Base-by-base conservation (phyloP, 2,888 invertebrate genomes). In the Cantharis rufa region DNA sequence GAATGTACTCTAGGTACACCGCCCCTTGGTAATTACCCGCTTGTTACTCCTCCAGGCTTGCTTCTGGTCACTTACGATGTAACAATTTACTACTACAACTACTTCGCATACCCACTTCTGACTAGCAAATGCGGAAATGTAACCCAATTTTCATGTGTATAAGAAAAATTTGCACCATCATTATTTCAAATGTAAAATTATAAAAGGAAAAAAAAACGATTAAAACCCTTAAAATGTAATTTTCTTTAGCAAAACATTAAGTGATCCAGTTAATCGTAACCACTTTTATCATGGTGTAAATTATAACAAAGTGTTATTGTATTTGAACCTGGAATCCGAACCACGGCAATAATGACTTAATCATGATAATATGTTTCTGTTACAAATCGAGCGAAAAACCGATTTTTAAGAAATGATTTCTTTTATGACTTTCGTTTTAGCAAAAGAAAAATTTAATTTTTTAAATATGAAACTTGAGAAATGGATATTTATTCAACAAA, bases 21-120 rank as follows among this genome's bases (percentile, higher is more conserved):
- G 64, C 71, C 74, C 71, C 75, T 68, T 71, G 48, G 62, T 75
- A 80, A 80, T 80, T 80, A 78, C 71, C 27, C 70, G 48, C 69
- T 78, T 78, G 76, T 80, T 78, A 78, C 69, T 64, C 74, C 80
- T 70, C 71, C 68, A 70, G 78, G 80, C 80, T 48, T 62, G 69
- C 71, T 75, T 71, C 70, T 32, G 69, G 69, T 70, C 63, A 73
- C 70, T 70, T 48, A 48, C 48, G n/a, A 48, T 48, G 48, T n/a
- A 48, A 48, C 70, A 72, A 64, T 70, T 75, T 64, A 71, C 32
- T 75, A 72, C 63, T 21, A 64, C 21, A 64, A 64, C n/a, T 64
- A 18, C 21, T 16, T 21, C 64, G 64, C 16, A 18, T 64, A 64
- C n/a, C 21, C 16, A 18, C 13, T 16, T 64, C 21, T 63, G 24